A percentile compares a stretch with the other conserved stretches of the same genome.
phyloP scores from a whole-genome alignment of 2,113 vertebrate species.

The Eptesicus fuscus region DNA sequence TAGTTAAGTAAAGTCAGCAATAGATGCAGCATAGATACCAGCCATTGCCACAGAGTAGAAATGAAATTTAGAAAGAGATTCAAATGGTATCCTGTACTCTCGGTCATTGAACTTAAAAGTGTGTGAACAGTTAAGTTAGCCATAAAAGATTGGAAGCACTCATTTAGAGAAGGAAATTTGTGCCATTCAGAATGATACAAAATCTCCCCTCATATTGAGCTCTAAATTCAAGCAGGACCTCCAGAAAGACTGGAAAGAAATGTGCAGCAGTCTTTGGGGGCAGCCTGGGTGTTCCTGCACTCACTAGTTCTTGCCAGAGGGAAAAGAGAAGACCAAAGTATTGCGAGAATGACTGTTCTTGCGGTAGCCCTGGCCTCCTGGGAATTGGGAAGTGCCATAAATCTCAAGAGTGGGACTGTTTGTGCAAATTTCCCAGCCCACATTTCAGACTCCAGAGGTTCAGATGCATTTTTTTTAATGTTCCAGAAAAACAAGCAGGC shows the following conservation, averaged over 20 bases:
- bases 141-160: neutral
- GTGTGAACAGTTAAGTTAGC: neutral
- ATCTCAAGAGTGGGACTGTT: slow-evolving; percentile 41
- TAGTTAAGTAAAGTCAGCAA: neutral
- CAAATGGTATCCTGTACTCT: neutral
- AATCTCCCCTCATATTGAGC: neutral
- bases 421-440: slow-evolving; percentile 22
- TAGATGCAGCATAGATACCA: neutral
- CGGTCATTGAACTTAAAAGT: neutral
- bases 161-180: neutral
- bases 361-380: slow-evolving; percentile 27
- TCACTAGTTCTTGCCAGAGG: neutral
- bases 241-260: neutral
- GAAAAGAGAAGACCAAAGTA: slow-evolving; percentile 24
- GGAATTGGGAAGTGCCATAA: slow-evolving; percentile 52
- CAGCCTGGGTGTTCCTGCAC: neutral
- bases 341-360: neutral
- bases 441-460: slow-evolving; percentile 17
- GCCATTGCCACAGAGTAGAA: neutral
- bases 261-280: neutral
- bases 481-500: slow-evolving; percentile 42
- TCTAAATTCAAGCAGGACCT: neutral
- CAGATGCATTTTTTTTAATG: neutral
- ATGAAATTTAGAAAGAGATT: neutral
- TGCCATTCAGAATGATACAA: neutral